Evolutionary conservation across 2,113 vertebrate species (phyloP), one percentile per base, ranked within the genome.

Genomic region (Suncus etruscus): DNA sequence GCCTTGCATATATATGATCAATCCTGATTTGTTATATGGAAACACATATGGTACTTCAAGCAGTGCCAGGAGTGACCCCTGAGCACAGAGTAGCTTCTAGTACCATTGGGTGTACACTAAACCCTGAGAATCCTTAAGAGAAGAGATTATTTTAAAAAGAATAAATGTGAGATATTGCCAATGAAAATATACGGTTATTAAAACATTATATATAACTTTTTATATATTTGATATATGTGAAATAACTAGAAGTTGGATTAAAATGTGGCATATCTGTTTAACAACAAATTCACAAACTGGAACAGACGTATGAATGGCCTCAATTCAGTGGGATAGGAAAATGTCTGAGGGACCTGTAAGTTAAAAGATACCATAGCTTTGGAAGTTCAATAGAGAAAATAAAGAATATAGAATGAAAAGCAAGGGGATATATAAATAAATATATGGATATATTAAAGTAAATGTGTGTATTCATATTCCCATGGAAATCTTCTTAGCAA

Each of bases 91-190:
- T 61, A 61, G 58, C 16, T 20, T 6, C 58, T 61, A 61, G 58
- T 22, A 22, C 15, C 58, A 22, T 20, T 61, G 58, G 58, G 2
- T 61, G 15, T 61, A 22, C 16, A 20, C 58, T 61, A 61, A 61
- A 6, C 18, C 58, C 8, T 20, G 4, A 20, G 16, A 16, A 15
- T 39, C 16, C 18, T 20, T 6, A 22, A 61, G 18, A n/a, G 69
- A 83, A 50, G 31, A 76, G 20, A 27, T 27, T 68, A n/a, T 39
- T 73, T 87, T 91, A 83, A 47, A 79, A 87, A 87, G 48, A 78
- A 73, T 5, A 87, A 78, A 48, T 58, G 25, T 83, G 29, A 83
- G 10, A 58, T 73, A 5, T 25, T 68, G 9, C 22, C 7, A 50
- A 79, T 83, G 29, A 84, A 94, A 83, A 83, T 47, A 20, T 50